Evolutionary conservation across 2,888 invertebrate genomes (phyloP), one percentile per base, ranked within the genome.

Genomic region (Aphidius colemani): DNA sequence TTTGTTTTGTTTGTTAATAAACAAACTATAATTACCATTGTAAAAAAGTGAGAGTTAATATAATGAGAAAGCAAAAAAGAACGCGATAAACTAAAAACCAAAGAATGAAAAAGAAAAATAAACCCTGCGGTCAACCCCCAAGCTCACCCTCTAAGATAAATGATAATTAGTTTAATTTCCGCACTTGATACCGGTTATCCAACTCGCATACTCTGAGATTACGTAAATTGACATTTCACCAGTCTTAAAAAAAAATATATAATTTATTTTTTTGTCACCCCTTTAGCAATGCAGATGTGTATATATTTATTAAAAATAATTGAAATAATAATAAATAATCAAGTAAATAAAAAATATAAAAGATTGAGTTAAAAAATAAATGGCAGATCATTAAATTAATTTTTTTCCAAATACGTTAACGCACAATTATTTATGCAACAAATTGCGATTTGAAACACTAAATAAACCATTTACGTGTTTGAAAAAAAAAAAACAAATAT

Each of bases 181-280:
- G 70, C 65, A 57, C 69, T 70, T 64, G 66, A 72, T 72, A 69
- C 74, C 69, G 71, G 75, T 77, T 76, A 77, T 74, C 65, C 71
- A 75, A 72, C 71, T 64, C 30, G 59, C 45, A 66, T 64, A 50
- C 63, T 13, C 49, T 66, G 66, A 61, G 69, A 66, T 77, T 77
- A 77, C 75, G 70, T 75, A 76, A 76, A 73, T 69, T 72, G 74
- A 77, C 73, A 77, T 77, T 77, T 76, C 72, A 70, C 69, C 70
- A 65, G 70, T 65, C 67, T 68, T 53, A 30, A 30, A 30, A 30
- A 30, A 30, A 30, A 30, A 30, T 18, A 18, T 18, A 63, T 63
- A 67, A 43, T 59, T 53, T 62, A 60, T 30, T 6, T n/a, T 40
- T 6, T 30, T n/a, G 43, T 8, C 48, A 40, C 13, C 45, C 45